Evolutionary conservation across 1,140 invertebrate genomes (phyloP), one percentile per base, ranked within the genome.

Genomic region (Lanistes nyassanus): DNA sequence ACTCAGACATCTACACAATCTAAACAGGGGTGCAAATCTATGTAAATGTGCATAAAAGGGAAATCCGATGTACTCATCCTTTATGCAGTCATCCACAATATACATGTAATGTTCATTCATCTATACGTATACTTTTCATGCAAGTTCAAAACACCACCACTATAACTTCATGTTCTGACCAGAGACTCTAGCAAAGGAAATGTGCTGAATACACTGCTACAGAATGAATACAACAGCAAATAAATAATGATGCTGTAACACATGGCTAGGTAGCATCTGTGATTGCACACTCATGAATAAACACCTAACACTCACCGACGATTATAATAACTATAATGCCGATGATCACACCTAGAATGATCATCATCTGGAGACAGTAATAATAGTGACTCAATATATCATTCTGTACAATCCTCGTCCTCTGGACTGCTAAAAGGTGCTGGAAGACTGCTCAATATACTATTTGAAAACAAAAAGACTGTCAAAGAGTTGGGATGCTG

Each of bases 261-360:
- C 51, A 55, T 26, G 36, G 5, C 74, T 36, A 58, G 36, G 16
- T 19, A 21, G n/a, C 26, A 76, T 26, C 56, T 3, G 56, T 4
- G 29, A 60, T 9, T 60, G 23, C 13, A 26, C n/a, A n/a, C n/a
- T 31, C 23, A 60, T 26, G 9, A 60, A 60, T 21, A 31, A 60
- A 55, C 42, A 47, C 42, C 42, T 47, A 60, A 39, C 31, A 82
- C 94, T 95, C 93, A 96, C 95, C 94, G 90, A 95, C 93, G 90
- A 97, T 95, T 87, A 96, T 94, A 88, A 94, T 94, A 89, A 96
- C 89, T 90, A 96, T 93, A 82, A 96, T 94, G 80, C 95, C 92
- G 85, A 93, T 94, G 90, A 97, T 96, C 51, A 95, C 93, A 76
- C 95, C 95, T 91, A 96, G 94, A 80, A 97, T 96, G 88, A 96